Evolutionary conservation across 2,113 vertebrate species (phyloP), one percentile per base, ranked within the genome.

Genomic region (Scalopus aquaticus): DNA sequence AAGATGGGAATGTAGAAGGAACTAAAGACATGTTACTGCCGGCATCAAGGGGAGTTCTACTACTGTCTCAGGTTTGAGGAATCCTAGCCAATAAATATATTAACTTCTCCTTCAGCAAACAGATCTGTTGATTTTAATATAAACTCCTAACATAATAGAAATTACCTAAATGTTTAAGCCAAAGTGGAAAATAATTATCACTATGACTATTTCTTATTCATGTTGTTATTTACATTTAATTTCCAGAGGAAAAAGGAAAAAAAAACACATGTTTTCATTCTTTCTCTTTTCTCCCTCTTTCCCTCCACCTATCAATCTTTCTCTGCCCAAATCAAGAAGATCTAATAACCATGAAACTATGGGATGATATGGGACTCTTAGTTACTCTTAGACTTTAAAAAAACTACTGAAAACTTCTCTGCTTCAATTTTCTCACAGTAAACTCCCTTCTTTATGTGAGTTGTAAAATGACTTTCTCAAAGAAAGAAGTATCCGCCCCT

Each of bases 401-500:
- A 92, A 93, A 49, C 42, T 32, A 77, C 28, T 93, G 90, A 91
- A 78, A 86, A 28, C 60, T 42, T 85, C 56, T 24, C 74, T 84
- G 28, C 60, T 65, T 78, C 72, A 28, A n/a, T 89, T 96, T 95
- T 95, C 54, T 94, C 83, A 89, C 32, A 37, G n/a, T 60, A 91
- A 92, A 95, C 32, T 32, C 84, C 6, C n/a, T 87, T 74, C 74
- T 91, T 93, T 88, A 79, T 91, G 79, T 80, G 24, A 1, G 22
- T 80, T 62, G 86, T 94, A 81, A 92, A 93, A 77, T 73, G 39
- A 86, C 64, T 87, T 94, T 74, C 81, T 95, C 42, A 62, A 90
- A 92, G 44, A 58, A 76, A 77, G 49, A 92, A 2, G 3, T 54
- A 44, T 87, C 82, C 76, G 17, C 74, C n/a, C 51, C 39, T 37